Conservation (phyloP, 2,113 vertebrate genomes). For the Notiomystis cincta region DNA sequence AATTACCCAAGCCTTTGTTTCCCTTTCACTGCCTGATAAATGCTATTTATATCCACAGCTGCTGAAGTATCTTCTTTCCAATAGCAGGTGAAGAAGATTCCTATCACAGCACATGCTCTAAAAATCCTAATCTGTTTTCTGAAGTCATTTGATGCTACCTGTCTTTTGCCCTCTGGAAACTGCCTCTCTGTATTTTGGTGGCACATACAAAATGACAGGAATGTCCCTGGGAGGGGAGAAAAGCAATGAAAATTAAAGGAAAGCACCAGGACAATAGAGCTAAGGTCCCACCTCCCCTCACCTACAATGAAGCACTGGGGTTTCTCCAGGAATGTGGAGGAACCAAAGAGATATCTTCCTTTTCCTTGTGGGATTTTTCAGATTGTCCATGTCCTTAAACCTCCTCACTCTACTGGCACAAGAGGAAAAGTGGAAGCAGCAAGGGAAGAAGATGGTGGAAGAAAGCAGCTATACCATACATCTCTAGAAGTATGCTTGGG, state of each 20-base stretch:
- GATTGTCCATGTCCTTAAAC: neutral
- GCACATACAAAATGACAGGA: neutral
- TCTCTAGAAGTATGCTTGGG: neutral
- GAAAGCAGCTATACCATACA: neutral
- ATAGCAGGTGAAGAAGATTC: slow-evolving; percentile 41
- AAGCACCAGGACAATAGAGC: neutral
- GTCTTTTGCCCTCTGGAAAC: slow-evolving; percentile 10
- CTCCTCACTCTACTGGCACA: neutral
- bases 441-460: neutral
- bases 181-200: neutral
- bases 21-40: neutral
- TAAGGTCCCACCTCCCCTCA: neutral
- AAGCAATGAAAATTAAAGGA: neutral
- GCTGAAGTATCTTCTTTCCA: slow-evolving; percentile 14
- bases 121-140: neutral
- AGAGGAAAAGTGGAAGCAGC: neutral
- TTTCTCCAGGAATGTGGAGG: neutral
- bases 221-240: neutral
- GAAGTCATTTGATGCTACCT: slow-evolving; percentile 39
- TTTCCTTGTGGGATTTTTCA: neutral
- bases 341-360: neutral
- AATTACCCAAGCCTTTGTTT: slow-evolving; percentile 43
- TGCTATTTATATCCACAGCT: slow-evolving; percentile 44
- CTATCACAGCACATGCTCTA: neutral
- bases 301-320: neutral